phyloP scores from a whole-genome alignment of 2,113 vertebrate genomes.

The Scatophagus argus region DNA sequence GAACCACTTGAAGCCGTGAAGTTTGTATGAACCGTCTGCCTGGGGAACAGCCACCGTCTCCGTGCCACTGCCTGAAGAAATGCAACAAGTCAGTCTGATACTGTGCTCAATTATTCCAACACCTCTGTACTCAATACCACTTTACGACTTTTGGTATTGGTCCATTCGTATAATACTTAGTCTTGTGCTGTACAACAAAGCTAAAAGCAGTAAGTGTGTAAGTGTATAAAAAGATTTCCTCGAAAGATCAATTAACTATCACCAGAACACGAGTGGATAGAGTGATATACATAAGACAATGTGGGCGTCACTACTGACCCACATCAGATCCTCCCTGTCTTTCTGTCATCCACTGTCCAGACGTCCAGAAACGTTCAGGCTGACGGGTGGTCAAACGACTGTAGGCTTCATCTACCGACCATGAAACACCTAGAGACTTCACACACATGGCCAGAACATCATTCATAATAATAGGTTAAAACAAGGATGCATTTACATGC shows the following conservation, averaged over 20 bases:
- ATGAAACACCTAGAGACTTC: slow-evolving; percentile 81
- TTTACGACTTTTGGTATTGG: too few relatives aligned
- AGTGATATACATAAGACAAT: not conserved
- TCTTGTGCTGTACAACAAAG: not conserved
- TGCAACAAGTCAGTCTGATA: too few relatives aligned
- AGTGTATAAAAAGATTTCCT: not conserved
- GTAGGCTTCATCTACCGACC: slow-evolving; percentile 78
- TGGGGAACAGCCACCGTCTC: slow-evolving; percentile 87
- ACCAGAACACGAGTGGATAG: not conserved
- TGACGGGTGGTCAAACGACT: slow-evolving; percentile 84
- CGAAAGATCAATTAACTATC: not conserved
- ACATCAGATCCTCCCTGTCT: slow-evolving; percentile 91
- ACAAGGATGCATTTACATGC: not conserved
- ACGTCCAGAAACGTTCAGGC: slow-evolving; percentile 88
- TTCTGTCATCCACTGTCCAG: slow-evolving; percentile 95
- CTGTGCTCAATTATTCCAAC: too few relatives aligned
- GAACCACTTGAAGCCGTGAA: slow-evolving; percentile 92
- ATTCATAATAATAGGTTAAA: not conserved
- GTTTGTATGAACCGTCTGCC: slow-evolving; percentile 83
- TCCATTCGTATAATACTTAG: not conserved
- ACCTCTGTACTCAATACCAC: too few relatives aligned
- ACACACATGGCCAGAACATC: slow-evolving; percentile 37
- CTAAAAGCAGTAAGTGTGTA: not conserved
- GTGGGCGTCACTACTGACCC: slow-evolving; percentile 75
- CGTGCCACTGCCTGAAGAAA: slow-evolving; percentile 81